phyloP scores from a whole-genome alignment of 1,140 invertebrate species.

The Philotrypesis tridentata region DNA sequence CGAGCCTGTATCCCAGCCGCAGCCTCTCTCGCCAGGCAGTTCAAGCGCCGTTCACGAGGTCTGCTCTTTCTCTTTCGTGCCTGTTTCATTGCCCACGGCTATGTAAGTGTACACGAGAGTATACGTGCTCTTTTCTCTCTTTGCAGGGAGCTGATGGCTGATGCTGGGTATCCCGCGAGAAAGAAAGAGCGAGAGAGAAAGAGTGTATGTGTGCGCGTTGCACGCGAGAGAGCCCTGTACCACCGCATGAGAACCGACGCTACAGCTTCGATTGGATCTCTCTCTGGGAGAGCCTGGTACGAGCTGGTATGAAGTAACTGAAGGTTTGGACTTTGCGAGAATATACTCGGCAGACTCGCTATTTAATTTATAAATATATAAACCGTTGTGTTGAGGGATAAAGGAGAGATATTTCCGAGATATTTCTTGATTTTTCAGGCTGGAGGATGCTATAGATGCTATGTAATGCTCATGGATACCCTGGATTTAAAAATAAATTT shows the following conservation, averaged over 20 bases:
- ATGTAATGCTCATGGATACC: too few relatives aligned
- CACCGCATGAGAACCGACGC: not conserved
- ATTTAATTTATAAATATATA: too few relatives aligned
- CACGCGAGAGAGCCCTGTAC: not conserved
- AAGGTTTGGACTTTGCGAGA: too few relatives aligned
- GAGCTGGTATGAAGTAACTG: too few relatives aligned
- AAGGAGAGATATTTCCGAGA: too few relatives aligned
- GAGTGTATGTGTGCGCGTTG: not conserved
- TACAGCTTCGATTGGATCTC: too few relatives aligned
- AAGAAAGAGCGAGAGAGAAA: not conserved
- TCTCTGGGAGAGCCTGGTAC: too few relatives aligned
- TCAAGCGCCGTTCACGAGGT: conserved; percentile 24
- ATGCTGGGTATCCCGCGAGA: conserved; percentile 2
- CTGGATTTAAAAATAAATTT: too few relatives aligned
- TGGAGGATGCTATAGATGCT: too few relatives aligned
- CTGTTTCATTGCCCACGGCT: conserved; percentile 31
- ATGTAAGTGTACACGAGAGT: not conserved
- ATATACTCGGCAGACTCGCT: too few relatives aligned
- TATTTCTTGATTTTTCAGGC: too few relatives aligned
- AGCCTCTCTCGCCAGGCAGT: not conserved
- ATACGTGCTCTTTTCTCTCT: not conserved
- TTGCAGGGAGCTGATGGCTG: not conserved
- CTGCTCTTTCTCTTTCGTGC: conserved; percentile 31
- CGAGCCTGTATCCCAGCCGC: not conserved
- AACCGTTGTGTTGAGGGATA: too few relatives aligned